Evolutionary conservation across 2,113 vertebrate species (phyloP), one percentile per base, ranked within the genome.

Genomic region (Antechinus flavipes): DNA sequence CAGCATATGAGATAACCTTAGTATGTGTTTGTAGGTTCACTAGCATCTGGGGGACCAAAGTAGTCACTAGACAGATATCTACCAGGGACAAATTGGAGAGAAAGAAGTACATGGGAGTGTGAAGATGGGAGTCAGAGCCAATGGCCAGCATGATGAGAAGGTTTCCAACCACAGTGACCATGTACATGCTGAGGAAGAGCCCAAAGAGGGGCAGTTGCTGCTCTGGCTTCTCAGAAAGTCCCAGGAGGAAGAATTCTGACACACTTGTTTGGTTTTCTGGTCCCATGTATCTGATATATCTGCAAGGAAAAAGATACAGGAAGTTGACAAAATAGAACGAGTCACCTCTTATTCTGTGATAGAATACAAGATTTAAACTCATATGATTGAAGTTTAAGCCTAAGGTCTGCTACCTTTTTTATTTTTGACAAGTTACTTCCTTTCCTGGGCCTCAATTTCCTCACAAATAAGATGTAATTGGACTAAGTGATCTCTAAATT

Each of bases 81-180:
- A 54, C 8, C 1, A 96, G 26, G 54, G 54, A 93, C 35, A 96
- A 58, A 16, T 92, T 96, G 14, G 35, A 93, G 26, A 96, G 92
- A 47, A 97, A 95, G n/a, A 96, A 95, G n/a, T 97, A 97, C 95
- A 97, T 96, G 46, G 95, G 91, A 0, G 55, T 95, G 76, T 96
- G 68, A 16, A 92, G 56, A 25, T 54, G 42, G 49, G 94, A 42
- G 53, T 92, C 94, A 35, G 92, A n/a, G 2, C 58, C 46, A 52
- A 94, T 93, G n/a, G 68, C 68, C 16, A 84, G 68, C 6, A 42
- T 84, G 35, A 84, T 84, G 89, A 94, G 90, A n/a, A 96, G 49
- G n/a, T 96, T 96, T 47, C 95, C 93, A 54, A 47, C 46, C 27
- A 26, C 14, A 3, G 27, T n/a, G 58, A n/a, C 46, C 22, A 12